phyloP scores from a whole-genome alignment of 35 echinoderm and acorn worm species.

The Anneissia japonica region DNA sequence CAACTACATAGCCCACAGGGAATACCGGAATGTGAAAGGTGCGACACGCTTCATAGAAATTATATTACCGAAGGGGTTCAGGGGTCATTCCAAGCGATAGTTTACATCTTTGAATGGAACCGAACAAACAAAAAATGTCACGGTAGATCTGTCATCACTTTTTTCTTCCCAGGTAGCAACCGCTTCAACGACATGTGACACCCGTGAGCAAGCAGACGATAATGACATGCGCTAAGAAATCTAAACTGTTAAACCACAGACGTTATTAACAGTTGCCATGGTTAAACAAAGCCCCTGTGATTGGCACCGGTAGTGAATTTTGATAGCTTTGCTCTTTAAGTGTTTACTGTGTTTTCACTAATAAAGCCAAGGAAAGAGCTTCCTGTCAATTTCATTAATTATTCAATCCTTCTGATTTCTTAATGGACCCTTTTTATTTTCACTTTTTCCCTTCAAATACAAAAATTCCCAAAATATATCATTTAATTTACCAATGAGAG shows the following conservation, averaged over 20 bases:
- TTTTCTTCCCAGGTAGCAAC: too few species aligned
- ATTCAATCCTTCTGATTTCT: neutral
- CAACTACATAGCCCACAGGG: too few species aligned
- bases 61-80: too few species aligned
- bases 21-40: too few species aligned
- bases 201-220: neutral
- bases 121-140: neutral
- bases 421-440: neutral
- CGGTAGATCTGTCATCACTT: neutral
- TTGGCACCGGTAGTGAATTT: neutral
- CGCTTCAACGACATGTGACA: neutral
- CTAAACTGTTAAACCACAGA: too few species aligned
- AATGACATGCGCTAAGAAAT: neutral
- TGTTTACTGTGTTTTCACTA: neutral
- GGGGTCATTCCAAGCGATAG: too few species aligned
- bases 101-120: too few species aligned
- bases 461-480: too few species aligned
- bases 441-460: neutral
- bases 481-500: too few species aligned
- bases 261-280: neutral
- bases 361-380: neutral
- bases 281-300: neutral
- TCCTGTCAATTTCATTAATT: neutral
- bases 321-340: neutral
- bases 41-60: too few species aligned